phyloP scores from a whole-genome alignment of 2,888 invertebrate species.

The Agonum fuliginosum region DNA sequence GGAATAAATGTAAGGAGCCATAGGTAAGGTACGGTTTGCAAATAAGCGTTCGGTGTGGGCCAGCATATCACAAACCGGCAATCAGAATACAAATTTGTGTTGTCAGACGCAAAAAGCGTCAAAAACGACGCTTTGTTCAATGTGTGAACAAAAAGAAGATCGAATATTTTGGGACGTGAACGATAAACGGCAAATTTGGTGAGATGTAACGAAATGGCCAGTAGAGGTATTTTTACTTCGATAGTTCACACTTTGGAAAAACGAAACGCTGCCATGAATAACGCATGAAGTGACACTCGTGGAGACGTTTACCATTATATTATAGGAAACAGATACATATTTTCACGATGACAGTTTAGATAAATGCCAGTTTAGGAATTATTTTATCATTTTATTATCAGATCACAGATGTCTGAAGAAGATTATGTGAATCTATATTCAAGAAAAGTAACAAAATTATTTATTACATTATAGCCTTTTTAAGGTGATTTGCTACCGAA shows the following conservation, averaged over 20 bases:
- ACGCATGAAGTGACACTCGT: neutral
- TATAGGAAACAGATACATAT: constrained; percentile 29
- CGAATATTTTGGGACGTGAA: constrained; percentile 40
- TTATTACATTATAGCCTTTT: too few species aligned
- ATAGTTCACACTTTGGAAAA: constrained; percentile 30
- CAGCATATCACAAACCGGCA: constrained; percentile 37
- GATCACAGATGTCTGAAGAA: too few species aligned
- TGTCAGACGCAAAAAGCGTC: constrained; percentile 36
- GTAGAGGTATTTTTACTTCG: constrained; percentile 23
- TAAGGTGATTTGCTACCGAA: too few species aligned
- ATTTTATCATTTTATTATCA: neutral
- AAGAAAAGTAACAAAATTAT: too few species aligned
- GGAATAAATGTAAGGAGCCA: neutral
- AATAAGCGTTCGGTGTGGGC: constrained; percentile 7
- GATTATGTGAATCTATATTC: too few species aligned
- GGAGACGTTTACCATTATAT: neutral
- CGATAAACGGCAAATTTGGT: constrained; percentile 17
- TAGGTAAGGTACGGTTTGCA: neutral
- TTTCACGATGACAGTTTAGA: neutral
- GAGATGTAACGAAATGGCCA: constrained; percentile 23
- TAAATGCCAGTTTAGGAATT: neutral
- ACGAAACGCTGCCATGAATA: constrained; percentile 15
- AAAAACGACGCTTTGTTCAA: constrained; percentile 28
- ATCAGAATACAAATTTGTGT: constrained; percentile 39
- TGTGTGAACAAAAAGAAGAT: constrained; percentile 33